Evolutionary conservation across 2,797 vertebrate species (phyloP), one percentile per base, ranked within the genome.

Genomic region (Loris lydekkerianus): DNA sequence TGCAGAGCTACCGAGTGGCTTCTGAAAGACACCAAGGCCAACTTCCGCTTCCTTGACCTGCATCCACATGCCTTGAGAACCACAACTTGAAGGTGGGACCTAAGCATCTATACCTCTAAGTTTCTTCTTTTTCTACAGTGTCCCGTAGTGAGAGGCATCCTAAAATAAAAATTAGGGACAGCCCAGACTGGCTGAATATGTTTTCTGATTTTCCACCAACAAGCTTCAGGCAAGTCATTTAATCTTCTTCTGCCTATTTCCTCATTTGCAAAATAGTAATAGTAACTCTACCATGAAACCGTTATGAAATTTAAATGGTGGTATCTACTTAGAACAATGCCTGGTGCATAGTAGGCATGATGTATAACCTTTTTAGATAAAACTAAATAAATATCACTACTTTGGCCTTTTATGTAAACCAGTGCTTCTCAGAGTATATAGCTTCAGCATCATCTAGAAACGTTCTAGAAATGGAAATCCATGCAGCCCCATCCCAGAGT

Each of bases 111-210:
- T 17, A 29, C 2, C 46, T 93, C 37, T 29, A 65, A 67, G 23
- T 56, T 49, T 46, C 58, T 86, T 93, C 7, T 27, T 61, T 85
- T 87, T 53, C 70, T 72, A 7, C 13, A 72, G 34, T 13, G 46
- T 21, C n/a, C 31, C 49, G 37, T 7, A 61, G 21, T 65, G 60
- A 69, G 23, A 80, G 23, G 1, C 31, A 70, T 29, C 60, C 60
- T 61, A 10, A 29, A 37, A 69, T 6, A 73, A 3, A 34, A 31
- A 3, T 31, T 25, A 46, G 2, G 10, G 58, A 5, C 31, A 49
- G 2, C 18, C 46, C 5, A 15, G 31, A 25, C 0, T 20, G 10
- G 37, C 21, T 65, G 11, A 13, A 10, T 63, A 5, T 0, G 0
- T 63, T n/a, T 86, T 43, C 69, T 17, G 7, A 61, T 10, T 40